Evolutionary conservation across 2,888 invertebrate species (phyloP).

Genomic region (Pomacea canaliculata): DNA sequence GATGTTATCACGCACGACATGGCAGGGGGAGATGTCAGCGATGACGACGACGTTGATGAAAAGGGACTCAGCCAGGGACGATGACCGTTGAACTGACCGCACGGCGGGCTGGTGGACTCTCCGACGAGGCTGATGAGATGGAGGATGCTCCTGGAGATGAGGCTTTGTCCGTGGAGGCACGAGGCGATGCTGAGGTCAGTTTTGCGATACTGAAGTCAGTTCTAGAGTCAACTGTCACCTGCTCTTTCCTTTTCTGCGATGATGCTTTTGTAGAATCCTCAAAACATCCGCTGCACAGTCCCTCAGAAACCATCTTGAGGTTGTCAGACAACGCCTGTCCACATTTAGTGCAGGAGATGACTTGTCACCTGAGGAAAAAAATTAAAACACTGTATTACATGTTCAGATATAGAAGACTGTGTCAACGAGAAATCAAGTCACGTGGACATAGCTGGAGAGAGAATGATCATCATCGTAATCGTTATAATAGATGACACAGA

Average conservation of each 20-base stretch:
- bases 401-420: neutral
- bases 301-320: constrained; percentile 1
- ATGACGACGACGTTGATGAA: neutral
- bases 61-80: constrained; percentile 8
- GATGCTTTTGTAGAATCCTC: neutral
- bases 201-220: constrained; percentile 57
- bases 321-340: constrained; percentile 6
- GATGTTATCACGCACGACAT: constrained; percentile 7
- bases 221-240: no score
- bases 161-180: no score
- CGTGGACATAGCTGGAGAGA: no score
- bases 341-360: constrained; percentile 15
- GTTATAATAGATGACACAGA: no score
- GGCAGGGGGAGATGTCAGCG: constrained; percentile 1
- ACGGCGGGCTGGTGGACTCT: neutral
- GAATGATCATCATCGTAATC: no score
- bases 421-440: no score
- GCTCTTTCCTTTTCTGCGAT: no score
- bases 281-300: constrained; percentile 12
- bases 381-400: neutral
- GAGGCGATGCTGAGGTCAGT: constrained; percentile 35
- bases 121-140: neutral
- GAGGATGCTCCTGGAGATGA: neutral
- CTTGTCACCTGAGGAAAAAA: neutral
- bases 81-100: neutral